These are phyloP conservation scores for Synanthedon myopaeformis DNA, from an alignment of 2,888 invertebrate species.

Conservation along the genomic window DNA sequence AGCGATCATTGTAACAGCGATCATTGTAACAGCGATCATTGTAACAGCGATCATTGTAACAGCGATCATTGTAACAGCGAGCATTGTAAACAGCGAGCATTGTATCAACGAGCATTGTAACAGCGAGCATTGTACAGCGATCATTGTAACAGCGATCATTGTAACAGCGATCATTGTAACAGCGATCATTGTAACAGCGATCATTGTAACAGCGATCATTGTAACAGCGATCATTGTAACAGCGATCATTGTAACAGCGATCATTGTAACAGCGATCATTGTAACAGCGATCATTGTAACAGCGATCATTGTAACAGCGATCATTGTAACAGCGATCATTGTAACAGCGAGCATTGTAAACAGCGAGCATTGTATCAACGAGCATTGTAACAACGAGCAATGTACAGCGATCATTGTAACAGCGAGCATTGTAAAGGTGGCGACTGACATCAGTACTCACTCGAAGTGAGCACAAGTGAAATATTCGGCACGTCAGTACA, in stretches of 20 bases:
- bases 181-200: constrained; percentile 28
- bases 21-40: constrained; percentile 17
- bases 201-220: constrained; percentile 17
- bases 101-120: not conserved
- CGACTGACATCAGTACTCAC: no score
- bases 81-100: constrained; percentile 18
- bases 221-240: not conserved
- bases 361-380: no score
- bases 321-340: constrained; percentile 17
- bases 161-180: not conserved
- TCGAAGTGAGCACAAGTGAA: no score
- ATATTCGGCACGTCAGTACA: no score
- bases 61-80: constrained; percentile 28
- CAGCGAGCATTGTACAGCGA: no score
- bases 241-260: constrained; percentile 28
- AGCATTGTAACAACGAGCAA: constrained; percentile 19
- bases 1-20: constrained; percentile 31
- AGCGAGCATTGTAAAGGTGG: not conserved
- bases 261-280: constrained; percentile 17
- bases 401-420: not conserved
- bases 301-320: constrained; percentile 28
- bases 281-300: not conserved
- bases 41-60: not conserved
- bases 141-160: constrained; percentile 17
- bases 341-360: not conserved